phyloP scores from a whole-genome alignment of 2,797 vertebrate genomes.

The Neostethus bicornis region DNA sequence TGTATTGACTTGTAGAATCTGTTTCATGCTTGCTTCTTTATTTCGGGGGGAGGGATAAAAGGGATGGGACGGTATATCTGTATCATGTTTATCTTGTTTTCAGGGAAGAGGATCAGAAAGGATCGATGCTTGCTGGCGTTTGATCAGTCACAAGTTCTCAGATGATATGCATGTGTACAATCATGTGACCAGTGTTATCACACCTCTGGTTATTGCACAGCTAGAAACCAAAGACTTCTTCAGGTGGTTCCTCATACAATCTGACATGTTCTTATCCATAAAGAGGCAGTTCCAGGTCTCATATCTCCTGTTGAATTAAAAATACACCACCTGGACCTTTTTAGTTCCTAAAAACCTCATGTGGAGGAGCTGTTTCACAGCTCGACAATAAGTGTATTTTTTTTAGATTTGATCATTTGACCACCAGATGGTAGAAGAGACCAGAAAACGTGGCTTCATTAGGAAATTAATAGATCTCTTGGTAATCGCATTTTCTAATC shows the following conservation, averaged over 20 bases:
- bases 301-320: slow-evolving; percentile 21
- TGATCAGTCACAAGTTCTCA: slow-evolving; percentile 32
- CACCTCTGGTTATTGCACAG: slow-evolving; percentile 72
- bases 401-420: slow-evolving; percentile 17
- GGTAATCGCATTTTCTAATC: too few relatives aligned
- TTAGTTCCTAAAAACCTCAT: slow-evolving; percentile 2
- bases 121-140: slow-evolving; percentile 41
- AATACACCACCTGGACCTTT: slow-evolving; percentile 15
- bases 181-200: slow-evolving; percentile 64
- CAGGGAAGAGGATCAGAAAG: slow-evolving; percentile 52
- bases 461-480: too few relatives aligned
- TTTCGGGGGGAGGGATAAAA: not conserved
- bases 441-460: slow-evolving; percentile 11
- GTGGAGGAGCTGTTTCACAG: not conserved
- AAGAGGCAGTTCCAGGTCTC: slow-evolving; percentile 7
- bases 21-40: slow-evolving; percentile 44
- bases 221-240: slow-evolving; percentile 80
- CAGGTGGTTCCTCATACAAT: slow-evolving; percentile 40
- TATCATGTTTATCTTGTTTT: slow-evolving; percentile 30
- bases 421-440: slow-evolving; percentile 8
- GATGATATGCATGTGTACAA: slow-evolving; percentile 76
- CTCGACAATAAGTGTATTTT: slow-evolving; percentile 2
- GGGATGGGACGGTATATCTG: slow-evolving; percentile 52
- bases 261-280: slow-evolving; percentile 29
- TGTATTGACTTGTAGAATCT: slow-evolving; percentile 57